Conservation (phyloP, 2,113 vertebrate species). For the Neofelis nebulosa region DNA sequence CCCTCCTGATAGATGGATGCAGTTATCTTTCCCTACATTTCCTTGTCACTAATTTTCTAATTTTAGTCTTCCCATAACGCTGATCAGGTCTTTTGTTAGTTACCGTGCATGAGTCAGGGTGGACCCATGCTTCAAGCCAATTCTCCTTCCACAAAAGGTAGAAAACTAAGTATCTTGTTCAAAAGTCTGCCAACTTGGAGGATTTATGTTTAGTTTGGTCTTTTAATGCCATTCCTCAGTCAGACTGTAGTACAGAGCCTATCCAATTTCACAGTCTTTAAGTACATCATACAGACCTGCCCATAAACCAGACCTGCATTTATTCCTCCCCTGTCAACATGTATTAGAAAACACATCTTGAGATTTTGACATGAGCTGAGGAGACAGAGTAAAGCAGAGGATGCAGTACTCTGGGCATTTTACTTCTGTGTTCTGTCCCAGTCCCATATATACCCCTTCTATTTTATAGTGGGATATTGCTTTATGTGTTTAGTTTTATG, state of each 20-base stretch:
- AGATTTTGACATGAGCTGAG: neutral
- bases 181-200: neutral
- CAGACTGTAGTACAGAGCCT: neutral
- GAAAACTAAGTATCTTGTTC: neutral
- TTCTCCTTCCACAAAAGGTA: neutral
- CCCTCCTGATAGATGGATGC: neutral
- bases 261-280: neutral
- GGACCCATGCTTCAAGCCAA: neutral
- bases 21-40: neutral
- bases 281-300: neutral
- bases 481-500: neutral
- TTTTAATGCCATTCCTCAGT: neutral
- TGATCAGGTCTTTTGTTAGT: neutral
- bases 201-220: neutral
- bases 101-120: neutral
- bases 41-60: neutral
- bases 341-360: neutral
- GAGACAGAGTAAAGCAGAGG: neutral
- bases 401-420: neutral
- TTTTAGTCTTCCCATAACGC: neutral
- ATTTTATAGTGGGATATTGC: neutral
- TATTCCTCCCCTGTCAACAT: neutral
- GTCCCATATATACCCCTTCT: neutral
- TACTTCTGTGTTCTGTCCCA: neutral
- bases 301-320: neutral